These are phyloP conservation scores for Synergus itoensis DNA, from an alignment of 2,888 invertebrate genomes.

Conservation along the genomic window DNA sequence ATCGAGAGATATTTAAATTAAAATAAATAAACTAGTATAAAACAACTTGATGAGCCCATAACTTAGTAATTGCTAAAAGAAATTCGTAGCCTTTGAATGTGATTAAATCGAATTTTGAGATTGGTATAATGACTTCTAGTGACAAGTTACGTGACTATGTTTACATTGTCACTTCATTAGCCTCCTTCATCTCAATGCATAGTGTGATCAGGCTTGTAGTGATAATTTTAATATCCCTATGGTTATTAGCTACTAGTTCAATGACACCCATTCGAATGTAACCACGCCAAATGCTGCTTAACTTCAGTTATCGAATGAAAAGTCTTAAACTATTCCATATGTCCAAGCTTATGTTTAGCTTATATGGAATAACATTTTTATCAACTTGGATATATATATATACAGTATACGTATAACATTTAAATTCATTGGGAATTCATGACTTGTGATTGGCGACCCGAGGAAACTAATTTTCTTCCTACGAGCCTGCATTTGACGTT, in stretches of 20 bases:
- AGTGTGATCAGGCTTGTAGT: background rate
- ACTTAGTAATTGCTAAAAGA: background rate
- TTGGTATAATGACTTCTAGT: slow-evolving; percentile 17
- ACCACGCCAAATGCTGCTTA: no score
- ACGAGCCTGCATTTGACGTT: slow-evolving; percentile 20
- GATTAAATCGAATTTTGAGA: slow-evolving; percentile 1
- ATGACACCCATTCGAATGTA: no score
- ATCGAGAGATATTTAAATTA: background rate
- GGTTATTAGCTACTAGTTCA: no score
- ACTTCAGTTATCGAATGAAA: no score
- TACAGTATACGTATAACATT: no score
- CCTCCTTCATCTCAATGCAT: background rate
- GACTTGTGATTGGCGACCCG: background rate
- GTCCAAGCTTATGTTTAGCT: no score
- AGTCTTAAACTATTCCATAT: no score
- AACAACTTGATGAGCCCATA: background rate
- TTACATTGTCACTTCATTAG: background rate
- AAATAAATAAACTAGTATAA: background rate
- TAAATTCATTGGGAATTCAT: background rate
- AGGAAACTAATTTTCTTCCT: background rate
- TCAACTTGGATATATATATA: no score
- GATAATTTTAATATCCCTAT: background rate
- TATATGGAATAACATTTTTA: no score
- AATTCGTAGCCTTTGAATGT: background rate
- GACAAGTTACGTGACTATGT: slow-evolving; percentile 3